Evolutionary conservation across 1,140 invertebrate species (phyloP), one percentile per base, ranked within the genome.

Genomic region (Holotrichia oblita): DNA sequence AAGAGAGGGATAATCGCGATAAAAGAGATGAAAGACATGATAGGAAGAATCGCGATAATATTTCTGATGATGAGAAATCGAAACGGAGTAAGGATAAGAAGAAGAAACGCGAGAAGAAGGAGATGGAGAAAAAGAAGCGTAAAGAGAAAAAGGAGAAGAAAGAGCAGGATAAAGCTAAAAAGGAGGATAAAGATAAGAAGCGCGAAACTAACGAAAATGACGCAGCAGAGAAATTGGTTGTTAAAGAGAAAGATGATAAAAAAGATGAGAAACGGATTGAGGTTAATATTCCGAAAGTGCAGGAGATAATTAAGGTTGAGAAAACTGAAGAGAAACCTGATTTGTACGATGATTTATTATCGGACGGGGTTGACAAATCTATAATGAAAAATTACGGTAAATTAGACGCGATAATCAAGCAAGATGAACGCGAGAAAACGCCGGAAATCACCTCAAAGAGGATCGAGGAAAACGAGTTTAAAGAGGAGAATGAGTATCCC

Each of bases 111-210:
- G 78, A 79, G 40, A 79, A 76, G 22, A 87, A 89, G 59, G 88
- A 90, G n/a, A 87, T 88, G 59, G 87, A 89, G 81, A 89, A 87
- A 83, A 88, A 88, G 84, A 89, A 88, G 82, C 88, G 90, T 77
- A 87, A 88, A 78, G 87, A 88, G 6, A 81, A 83, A 84, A 85
- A 88, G 83, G 88, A 87, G 82, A 87, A 88, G 83, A 87, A 87
- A 80, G 87, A 91, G 80, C 87, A 89, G 80, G 85, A 87, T n/a
- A 79, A 79, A 80, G 83, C 84, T 83, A 85, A 80, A 88, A 88
- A 81, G 88, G 88, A 88, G 72, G 88, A 90, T 40, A 88, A 88
- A 77, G 86, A 87, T 85, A 81, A 88, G 87, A 78, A 89, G 79
- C 87, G 90, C 79, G 86, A 88, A 79, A 83, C 85, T 24, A 73